Percentiles rank a stretch among this genome's conserved stretches.
Conservation (phyloP, 2,113 vertebrate genomes). For the Onychostoma macrolepis region DNA sequence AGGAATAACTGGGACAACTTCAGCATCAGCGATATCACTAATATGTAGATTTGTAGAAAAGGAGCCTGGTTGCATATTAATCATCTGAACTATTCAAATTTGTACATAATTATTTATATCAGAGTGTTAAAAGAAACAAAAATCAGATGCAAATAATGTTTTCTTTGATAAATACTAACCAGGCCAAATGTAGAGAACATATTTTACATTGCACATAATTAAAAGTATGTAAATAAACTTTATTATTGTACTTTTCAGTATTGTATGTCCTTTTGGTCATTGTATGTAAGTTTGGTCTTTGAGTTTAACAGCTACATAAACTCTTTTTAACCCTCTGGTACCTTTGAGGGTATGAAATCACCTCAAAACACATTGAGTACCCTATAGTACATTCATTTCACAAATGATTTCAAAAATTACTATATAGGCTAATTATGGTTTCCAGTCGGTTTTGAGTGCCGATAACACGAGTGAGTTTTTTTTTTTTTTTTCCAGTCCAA, state of each 20-base stretch:
- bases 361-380: no score
- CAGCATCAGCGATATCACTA: neutral
- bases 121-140: neutral
- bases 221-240: neutral
- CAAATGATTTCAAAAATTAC: no score
- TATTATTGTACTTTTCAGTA: neutral
- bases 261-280: neutral
- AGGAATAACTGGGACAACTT: neutral
- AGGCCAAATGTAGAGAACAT: neutral
- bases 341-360: neutral
- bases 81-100: neutral
- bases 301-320: neutral
- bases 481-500: no score
- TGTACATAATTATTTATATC: constrained; percentile 25
- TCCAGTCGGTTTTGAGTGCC: neutral
- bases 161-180: neutral
- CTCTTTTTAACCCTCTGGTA: neutral
- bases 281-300: neutral
- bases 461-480: no score
- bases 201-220: constrained; percentile 12
- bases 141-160: neutral
- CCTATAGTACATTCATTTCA: no score
- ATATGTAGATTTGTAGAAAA: constrained; percentile 20
- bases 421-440: neutral
- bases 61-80: neutral